These are phyloP conservation scores for Zapornia atra DNA, from an alignment of 2,113 vertebrate species.

Conservation along the genomic window DNA sequence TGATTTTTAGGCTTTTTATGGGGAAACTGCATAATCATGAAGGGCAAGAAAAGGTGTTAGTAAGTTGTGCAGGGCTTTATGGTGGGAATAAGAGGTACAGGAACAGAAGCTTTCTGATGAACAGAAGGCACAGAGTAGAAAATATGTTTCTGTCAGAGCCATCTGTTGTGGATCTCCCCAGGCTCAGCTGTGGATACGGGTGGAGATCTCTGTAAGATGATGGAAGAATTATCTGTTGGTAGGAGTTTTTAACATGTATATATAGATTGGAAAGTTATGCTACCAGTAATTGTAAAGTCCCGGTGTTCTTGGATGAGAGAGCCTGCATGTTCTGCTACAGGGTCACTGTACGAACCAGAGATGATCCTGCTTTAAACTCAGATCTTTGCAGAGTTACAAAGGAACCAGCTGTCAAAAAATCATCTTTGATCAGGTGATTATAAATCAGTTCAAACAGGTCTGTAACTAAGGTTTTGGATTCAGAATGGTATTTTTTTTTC, in stretches of 20 bases:
- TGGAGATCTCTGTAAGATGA: slow-evolving; percentile 12
- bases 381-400: neutral
- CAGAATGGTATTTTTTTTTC: neutral
- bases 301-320: neutral
- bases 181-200: slow-evolving; percentile 31
- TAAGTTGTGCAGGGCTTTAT: neutral
- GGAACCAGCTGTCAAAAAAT: neutral
- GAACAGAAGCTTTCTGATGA: slow-evolving; percentile 48
- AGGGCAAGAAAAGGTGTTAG: slow-evolving; percentile 3
- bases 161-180: slow-evolving; percentile 56
- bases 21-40: neutral
- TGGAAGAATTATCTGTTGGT: slow-evolving; percentile 3
- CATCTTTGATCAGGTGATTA: neutral
- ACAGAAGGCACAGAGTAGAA: slow-evolving; percentile 57
- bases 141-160: slow-evolving; percentile 64
- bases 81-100: slow-evolving; percentile 25
- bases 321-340: neutral
- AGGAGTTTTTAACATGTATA: neutral
- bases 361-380: neutral
- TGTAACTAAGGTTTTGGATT: neutral
- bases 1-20: neutral
- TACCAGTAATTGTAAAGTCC: neutral
- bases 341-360: neutral
- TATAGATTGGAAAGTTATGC: neutral
- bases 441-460: neutral